phyloP scores from a whole-genome alignment of 35 echinoderm and acorn worm genomes.

The Heliocidaris erythrogramma region DNA sequence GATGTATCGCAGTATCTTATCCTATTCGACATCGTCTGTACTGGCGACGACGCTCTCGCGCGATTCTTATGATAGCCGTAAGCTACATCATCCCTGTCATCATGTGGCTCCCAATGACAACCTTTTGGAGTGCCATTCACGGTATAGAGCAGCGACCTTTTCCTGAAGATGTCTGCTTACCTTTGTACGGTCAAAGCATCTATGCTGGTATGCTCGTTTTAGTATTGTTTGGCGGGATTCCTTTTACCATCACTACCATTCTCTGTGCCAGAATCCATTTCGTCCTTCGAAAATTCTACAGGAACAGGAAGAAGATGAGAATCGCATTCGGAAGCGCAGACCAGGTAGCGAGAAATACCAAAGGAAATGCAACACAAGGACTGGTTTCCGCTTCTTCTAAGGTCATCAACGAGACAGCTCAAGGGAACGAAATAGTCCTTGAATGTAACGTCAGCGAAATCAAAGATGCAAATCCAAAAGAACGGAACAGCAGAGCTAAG shows the following conservation, averaged over 20 bases:
- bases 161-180: not conserved
- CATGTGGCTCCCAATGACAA: not conserved
- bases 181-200: not conserved
- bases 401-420: not conserved
- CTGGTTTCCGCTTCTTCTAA: not conserved
- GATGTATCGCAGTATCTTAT: constrained; percentile 39
- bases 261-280: not conserved
- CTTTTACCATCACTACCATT: not conserved
- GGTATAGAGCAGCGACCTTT: not conserved
- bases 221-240: not conserved
- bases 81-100: not conserved
- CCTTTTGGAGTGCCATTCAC: not conserved
- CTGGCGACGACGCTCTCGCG: constrained; percentile 7
- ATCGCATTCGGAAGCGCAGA: not conserved
- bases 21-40: constrained; percentile 37
- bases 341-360: not conserved
- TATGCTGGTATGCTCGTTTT: not conserved
- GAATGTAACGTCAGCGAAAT: not conserved
- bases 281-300: not conserved
- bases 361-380: not conserved
- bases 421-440: not conserved
- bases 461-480: not conserved
- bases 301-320: not conserved
- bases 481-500: not conserved
- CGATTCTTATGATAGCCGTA: not conserved